A percentile compares a stretch with the other conserved stretches of the same genome.
These are phyloP conservation scores for Neomorphus geoffroyi DNA, from an alignment of 2,797 vertebrate species.

Conservation along the genomic window DNA sequence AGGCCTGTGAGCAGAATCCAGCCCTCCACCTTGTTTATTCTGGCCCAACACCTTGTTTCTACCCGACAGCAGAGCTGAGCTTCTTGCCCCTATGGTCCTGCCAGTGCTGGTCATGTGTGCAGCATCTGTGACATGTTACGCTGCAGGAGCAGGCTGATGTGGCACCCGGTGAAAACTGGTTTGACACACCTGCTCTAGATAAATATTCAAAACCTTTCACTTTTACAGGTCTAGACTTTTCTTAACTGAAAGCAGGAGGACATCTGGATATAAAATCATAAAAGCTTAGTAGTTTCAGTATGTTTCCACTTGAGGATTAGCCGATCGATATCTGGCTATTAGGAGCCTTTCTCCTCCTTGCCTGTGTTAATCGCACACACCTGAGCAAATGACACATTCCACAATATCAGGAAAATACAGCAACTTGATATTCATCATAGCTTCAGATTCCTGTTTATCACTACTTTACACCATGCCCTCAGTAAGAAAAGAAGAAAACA, in stretches of 20 bases:
- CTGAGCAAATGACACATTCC: constrained; percentile 35
- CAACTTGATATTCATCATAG: not conserved
- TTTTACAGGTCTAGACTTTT: not conserved
- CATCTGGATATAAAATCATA: not conserved
- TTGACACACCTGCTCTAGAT: too few species aligned
- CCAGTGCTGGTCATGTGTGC: too few species aligned
- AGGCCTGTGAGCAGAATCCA: too few species aligned
- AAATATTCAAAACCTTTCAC: not conserved
- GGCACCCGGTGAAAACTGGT: too few species aligned
- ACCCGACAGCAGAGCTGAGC: too few species aligned
- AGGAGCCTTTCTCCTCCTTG: not conserved
- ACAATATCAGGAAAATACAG: constrained; percentile 36
- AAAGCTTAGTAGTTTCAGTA: not conserved
- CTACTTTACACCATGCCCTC: not conserved
- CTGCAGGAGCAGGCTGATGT: too few species aligned
- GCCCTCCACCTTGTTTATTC: too few species aligned
- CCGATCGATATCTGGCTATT: not conserved
- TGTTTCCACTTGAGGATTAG: not conserved
- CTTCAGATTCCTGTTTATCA: constrained; percentile 46
- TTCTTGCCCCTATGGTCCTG: too few species aligned
- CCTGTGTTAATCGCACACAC: not conserved
- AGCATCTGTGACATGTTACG: too few species aligned
- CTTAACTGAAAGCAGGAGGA: not conserved
- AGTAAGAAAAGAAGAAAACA: constrained; percentile 53
- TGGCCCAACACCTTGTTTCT: too few species aligned